Evolutionary conservation across 1,140 invertebrate genomes (phyloP).

Genomic region (Protaetia brevitarsis): DNA sequence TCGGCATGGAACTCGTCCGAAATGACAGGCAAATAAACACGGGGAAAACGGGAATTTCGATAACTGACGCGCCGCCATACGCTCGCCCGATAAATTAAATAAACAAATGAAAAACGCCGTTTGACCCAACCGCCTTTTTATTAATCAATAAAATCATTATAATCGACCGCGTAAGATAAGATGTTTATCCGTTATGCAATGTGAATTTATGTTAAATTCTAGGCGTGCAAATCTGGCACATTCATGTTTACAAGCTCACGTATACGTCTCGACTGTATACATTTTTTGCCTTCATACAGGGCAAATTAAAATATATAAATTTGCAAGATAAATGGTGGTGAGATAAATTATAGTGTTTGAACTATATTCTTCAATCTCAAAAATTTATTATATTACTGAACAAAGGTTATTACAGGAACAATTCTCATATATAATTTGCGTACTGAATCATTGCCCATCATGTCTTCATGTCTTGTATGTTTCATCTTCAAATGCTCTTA

Average conservation of each 20-base stretch:
- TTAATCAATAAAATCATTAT: constrained; percentile 16
- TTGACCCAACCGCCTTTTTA: constrained; percentile 9
- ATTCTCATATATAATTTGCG: too few relatives aligned
- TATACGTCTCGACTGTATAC: not conserved
- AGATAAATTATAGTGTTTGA: too few relatives aligned
- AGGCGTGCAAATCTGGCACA: not conserved
- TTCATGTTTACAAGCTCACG: not conserved
- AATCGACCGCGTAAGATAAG: not conserved
- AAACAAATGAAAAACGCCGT: constrained; percentile 13
- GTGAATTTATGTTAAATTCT: constrained; percentile 3
- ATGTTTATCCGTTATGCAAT: constrained; percentile 2
- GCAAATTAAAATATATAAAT: not conserved
- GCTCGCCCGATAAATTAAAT: constrained; percentile 11
- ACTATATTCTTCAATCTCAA: too few relatives aligned
- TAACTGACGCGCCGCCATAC: constrained; percentile 11
- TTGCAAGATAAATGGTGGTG: too few relatives aligned
- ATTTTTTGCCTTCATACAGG: not conserved
- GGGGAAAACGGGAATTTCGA: constrained; percentile 11
- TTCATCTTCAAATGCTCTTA: too few relatives aligned
- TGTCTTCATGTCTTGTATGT: too few relatives aligned
- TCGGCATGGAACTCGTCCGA: constrained; percentile 3
- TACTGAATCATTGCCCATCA: too few relatives aligned
- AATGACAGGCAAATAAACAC: constrained; percentile 14
- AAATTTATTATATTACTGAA: too few relatives aligned
- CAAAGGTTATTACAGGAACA: too few relatives aligned